phyloP scores from a whole-genome alignment of 2,888 invertebrate genomes.

The Synanthedon formicaeformis region DNA sequence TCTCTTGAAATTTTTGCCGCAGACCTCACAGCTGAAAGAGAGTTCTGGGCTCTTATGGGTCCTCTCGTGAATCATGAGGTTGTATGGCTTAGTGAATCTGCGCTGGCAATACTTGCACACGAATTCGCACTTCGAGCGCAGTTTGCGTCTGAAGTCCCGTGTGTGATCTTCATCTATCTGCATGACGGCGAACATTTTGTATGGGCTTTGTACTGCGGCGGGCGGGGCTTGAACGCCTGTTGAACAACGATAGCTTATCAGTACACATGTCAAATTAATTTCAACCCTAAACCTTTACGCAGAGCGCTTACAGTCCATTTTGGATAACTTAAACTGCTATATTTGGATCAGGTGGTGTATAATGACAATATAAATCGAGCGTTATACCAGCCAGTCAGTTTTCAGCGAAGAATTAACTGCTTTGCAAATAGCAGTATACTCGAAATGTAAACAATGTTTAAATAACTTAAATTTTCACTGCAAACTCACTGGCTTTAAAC shows the following conservation, averaged over 20 bases:
- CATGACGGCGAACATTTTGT: conserved; percentile 91
- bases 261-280: conserved; percentile 4
- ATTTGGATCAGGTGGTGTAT: too few relatives aligned
- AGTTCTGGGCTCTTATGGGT: conserved; percentile 97
- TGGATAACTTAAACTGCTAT: too few relatives aligned
- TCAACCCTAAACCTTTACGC: background rate
- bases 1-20: conserved; percentile 97
- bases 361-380: too few relatives aligned
- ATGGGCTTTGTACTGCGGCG: conserved; percentile 59
- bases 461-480: too few relatives aligned
- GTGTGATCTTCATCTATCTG: conserved; percentile 90
- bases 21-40: conserved; percentile 97
- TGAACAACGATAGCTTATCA: conserved; percentile 52
- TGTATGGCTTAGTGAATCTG: conserved; percentile 98
- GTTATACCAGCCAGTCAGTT: too few relatives aligned
- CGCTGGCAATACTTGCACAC: conserved; percentile 98
- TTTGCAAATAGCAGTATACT: too few relatives aligned
- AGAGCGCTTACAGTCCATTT: too few relatives aligned
- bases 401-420: too few relatives aligned
- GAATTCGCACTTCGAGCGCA: conserved; percentile 96
- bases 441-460: too few relatives aligned
- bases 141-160: conserved; percentile 87
- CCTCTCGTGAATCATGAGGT: conserved; percentile 97
- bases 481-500: too few relatives aligned
- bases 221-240: conserved; percentile 66